Percentiles rank a stretch among this genome's conserved stretches.
Evolutionary conservation across 2,888 invertebrate genomes (phyloP).

Genomic region (Venusia cambrica): DNA sequence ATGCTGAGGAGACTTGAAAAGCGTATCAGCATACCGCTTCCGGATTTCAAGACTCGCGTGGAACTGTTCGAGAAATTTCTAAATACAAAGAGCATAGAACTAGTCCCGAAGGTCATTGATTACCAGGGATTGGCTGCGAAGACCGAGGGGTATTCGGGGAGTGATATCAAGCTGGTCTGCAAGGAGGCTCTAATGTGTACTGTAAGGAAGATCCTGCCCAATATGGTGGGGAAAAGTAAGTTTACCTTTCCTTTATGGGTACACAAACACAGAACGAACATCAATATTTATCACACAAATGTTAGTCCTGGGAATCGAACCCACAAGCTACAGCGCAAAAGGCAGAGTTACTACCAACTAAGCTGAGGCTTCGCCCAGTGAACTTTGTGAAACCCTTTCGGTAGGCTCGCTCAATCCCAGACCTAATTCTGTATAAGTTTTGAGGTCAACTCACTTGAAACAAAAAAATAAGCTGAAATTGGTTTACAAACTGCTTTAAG

Average conservation of each 20-base stretch:
- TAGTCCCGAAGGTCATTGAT: constrained; percentile 67
- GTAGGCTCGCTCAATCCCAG: no score
- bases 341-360: no score
- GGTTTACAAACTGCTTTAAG: no score
- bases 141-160: constrained; percentile 92
- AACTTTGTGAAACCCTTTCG: no score
- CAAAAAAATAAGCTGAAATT: no score
- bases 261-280: no score
- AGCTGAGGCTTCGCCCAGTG: no score
- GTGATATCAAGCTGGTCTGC: constrained; percentile 92
- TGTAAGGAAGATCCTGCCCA: constrained; percentile 83
- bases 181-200: constrained; percentile 94
- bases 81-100: constrained; percentile 64
- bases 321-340: no score
- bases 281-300: no score
- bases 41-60: constrained; percentile 84
- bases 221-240: constrained; percentile 54
- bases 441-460: no score
- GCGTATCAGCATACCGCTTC: constrained; percentile 89
- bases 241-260: constrained; percentile 4
- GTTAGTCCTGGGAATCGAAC: no score
- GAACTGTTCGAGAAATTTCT: constrained; percentile 85
- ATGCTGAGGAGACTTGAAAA: constrained; percentile 94
- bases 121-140: constrained; percentile 69
- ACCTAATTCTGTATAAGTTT: no score